These are phyloP conservation scores for Mus minutoides DNA, from an alignment of 2,797 vertebrate genomes.

Conservation along the genomic window DNA sequence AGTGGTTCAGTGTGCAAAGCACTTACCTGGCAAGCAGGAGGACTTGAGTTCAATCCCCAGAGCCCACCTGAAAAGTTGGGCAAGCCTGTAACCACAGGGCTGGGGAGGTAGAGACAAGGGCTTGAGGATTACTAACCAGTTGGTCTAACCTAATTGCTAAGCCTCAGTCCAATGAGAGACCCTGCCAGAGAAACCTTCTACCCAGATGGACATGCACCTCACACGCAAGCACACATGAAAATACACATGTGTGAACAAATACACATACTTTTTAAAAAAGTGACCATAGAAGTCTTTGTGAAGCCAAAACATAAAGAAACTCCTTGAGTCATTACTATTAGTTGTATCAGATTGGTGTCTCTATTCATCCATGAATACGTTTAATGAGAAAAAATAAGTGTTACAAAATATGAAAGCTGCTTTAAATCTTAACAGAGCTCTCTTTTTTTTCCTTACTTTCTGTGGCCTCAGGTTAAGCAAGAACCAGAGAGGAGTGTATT, in stretches of 20 bases:
- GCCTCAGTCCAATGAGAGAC: background rate
- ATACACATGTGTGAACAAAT: background rate
- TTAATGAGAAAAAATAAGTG: background rate
- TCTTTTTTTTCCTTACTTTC: constrained; percentile 44
- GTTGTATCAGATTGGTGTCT: constrained; percentile 45
- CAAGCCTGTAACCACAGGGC: background rate
- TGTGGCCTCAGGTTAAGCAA: constrained; percentile 38
- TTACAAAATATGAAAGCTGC: background rate
- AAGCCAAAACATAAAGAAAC: constrained; percentile 75
- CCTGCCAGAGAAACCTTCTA: background rate
- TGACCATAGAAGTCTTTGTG: constrained; percentile 50
- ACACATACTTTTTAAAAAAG: background rate
- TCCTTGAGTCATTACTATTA: constrained; percentile 18
- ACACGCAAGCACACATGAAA: background rate
- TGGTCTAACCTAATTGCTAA: background rate
- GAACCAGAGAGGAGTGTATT: background rate
- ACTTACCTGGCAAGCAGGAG: background rate
- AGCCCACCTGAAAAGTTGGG: background rate
- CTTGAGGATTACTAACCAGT: background rate
- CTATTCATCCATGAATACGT: constrained; percentile 37
- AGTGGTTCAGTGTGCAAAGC: background rate
- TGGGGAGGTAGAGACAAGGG: background rate
- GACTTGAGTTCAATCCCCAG: background rate
- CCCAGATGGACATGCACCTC: background rate
- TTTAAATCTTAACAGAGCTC: constrained; percentile 50